phyloP scores from a whole-genome alignment of 2,113 vertebrate species.

The Entomyzon cyanotis region DNA sequence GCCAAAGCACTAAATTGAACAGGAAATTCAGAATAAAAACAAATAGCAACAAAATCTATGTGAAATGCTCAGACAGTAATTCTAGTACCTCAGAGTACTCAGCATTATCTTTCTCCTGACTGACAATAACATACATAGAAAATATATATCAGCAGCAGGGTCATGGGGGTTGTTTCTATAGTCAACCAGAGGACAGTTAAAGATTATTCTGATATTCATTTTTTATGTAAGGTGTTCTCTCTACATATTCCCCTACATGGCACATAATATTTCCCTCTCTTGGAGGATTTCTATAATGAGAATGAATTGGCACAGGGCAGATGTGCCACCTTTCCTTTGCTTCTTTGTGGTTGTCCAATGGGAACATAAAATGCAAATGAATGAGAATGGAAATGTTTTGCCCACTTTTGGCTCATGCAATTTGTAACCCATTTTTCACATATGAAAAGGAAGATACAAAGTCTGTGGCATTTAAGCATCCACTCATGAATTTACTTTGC shows the following conservation, averaged over 20 bases:
- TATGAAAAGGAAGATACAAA: not conserved
- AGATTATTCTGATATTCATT: not conserved
- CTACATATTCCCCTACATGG: not conserved
- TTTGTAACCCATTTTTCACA: not conserved
- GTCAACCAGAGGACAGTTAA: constrained; percentile 20
- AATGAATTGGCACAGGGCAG: not conserved
- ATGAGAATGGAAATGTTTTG: not conserved
- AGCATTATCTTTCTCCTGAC: constrained; percentile 9
- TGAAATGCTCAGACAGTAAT: constrained; percentile 49
- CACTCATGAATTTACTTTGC: not conserved
- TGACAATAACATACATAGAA: not conserved
- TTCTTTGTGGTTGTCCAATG: not conserved
- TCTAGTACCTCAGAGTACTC: constrained; percentile 33
- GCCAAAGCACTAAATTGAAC: constrained; percentile 67
- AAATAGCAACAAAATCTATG: constrained; percentile 53
- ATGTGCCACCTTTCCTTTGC: not conserved
- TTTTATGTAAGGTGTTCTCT: not conserved
- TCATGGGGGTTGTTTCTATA: not conserved
- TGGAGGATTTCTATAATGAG: not conserved
- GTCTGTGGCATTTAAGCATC: not conserved
- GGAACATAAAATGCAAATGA: not conserved
- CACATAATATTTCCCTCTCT: constrained; percentile 2
- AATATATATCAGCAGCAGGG: not conserved
- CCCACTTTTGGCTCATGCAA: not conserved
- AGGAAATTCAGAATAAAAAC: constrained; percentile 66